These are phyloP conservation scores for Stichodactyla mertensii DNA, from an alignment of 64 coral and sea anemone genomes.

Conservation along the genomic window DNA sequence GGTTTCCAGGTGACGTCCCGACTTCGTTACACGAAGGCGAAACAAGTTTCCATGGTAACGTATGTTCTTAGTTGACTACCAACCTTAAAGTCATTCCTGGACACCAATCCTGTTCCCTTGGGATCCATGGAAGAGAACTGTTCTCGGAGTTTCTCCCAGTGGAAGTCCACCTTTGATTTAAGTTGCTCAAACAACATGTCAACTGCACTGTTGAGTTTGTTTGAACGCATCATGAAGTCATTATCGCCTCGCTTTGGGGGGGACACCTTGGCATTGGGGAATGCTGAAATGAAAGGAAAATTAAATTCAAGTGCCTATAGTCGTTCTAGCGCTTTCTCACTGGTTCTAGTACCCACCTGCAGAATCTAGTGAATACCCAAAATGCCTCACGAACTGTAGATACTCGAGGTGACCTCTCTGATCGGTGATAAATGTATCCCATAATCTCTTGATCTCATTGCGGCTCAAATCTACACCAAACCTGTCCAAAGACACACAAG, in stretches of 20 bases:
- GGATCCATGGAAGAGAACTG: slow-evolving; percentile 55
- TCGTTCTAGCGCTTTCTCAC: too few species aligned
- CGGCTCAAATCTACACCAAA: slow-evolving; percentile 77
- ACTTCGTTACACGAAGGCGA: too few species aligned
- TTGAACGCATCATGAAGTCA: slow-evolving; percentile 98
- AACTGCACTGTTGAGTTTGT: slow-evolving; percentile 94
- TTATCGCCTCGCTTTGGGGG: slow-evolving; percentile 94
- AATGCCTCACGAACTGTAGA: slow-evolving; percentile 85
- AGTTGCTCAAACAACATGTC: slow-evolving; percentile 89
- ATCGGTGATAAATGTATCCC: slow-evolving; percentile 92
- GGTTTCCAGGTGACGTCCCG: too few species aligned
- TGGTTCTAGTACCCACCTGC: slow-evolving; percentile 42
- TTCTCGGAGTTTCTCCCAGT: slow-evolving; percentile 82
- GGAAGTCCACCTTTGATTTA: slow-evolving; percentile 81
- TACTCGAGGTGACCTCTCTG: slow-evolving; percentile 76
- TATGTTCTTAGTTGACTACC: background rate
- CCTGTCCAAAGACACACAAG: slow-evolving; percentile 27
- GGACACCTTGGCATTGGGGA: slow-evolving; percentile 90
- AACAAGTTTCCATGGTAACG: background rate
- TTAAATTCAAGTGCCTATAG: background rate
- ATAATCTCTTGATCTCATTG: slow-evolving; percentile 80
- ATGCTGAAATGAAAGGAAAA: slow-evolving; percentile 45
- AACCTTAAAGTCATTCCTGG: slow-evolving; percentile 46
- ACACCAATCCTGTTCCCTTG: slow-evolving; percentile 17
- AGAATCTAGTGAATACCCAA: slow-evolving; percentile 61